Base-by-base conservation (phyloP, 2,113 vertebrate genomes). In the Chloropsis cyanopogon region DNA sequence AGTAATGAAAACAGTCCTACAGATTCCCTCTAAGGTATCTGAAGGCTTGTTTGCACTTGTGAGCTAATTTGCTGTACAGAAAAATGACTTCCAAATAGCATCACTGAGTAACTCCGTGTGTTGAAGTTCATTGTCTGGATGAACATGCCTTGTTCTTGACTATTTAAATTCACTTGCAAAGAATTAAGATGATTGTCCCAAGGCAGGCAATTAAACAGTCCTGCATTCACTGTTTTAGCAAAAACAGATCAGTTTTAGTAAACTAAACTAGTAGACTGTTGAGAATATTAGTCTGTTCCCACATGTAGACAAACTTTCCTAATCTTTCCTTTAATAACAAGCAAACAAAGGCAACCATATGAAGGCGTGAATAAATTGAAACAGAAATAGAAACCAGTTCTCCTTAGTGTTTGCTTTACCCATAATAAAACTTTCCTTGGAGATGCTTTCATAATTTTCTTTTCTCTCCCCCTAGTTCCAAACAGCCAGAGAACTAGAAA, bases 401-500 rank as follows among this genome's bases (percentile, higher is more conserved):
- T 94, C 70, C 50, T 85, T 91, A 37, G 53, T 66, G 17, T 91
- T 92, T 79, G 6, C 41, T 79, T 31, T 92, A 93, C 52, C 44
- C 14, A 37, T 47, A 69, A 52, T 35, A 88, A 71, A 80, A 80
- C 56, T 82, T 95, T 82, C 84, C 70, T 95, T 3, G 2, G 85
- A 94, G 88, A 82, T 93, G 37, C 16, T 92, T 95, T 93, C 61
- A 47, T 64, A 86, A 90, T 88, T 82, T 41, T 64, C 31, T 86
- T 75, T 93, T 73, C 47, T 93, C n/a, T 89, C 53, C 11, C 18
- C 18, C 44, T 75, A 47, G 20, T 42, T 91, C 61, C 44, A 79
- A 79, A 66, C 69, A 92, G 42, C 49, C 63, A 86, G 61, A 79
- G 56, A 93, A 88, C 69, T 69, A 76, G 82, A 90, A 94, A 94